Evolutionary conservation across 2,113 vertebrate genomes (phyloP).

Genomic region (Mormyrus lacerda): DNA sequence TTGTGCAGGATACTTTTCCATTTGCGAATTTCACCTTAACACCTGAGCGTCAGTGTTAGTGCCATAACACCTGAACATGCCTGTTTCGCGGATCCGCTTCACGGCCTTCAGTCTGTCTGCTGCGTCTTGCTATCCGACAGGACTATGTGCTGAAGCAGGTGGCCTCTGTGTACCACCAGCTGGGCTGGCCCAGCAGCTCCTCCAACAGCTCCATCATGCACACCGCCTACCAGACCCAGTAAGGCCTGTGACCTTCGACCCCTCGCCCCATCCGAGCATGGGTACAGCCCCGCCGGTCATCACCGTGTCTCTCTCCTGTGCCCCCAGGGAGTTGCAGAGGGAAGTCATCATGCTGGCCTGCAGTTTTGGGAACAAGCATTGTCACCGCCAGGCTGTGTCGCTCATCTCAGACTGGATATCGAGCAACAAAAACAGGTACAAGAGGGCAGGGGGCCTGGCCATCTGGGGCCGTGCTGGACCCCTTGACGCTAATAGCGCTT

Average conservation of each 20-base stretch:
- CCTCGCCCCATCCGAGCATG: background rate
- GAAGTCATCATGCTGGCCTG: constrained; percentile 95
- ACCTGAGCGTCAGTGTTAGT: background rate
- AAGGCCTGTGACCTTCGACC: constrained; percentile 30
- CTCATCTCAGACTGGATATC: constrained; percentile 97
- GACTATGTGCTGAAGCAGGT: constrained; percentile 93
- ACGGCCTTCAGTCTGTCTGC: background rate
- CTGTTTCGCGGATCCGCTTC: background rate
- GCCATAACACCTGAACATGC: background rate
- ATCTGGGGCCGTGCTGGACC: background rate
- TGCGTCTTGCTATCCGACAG: constrained; percentile 47
- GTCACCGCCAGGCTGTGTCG: constrained; percentile 84
- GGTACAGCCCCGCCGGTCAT: too few species aligned
- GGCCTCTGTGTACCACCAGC: constrained; percentile 80
- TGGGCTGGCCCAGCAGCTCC: constrained; percentile 82
- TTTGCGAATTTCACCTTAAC: background rate
- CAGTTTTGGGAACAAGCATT: constrained; percentile 95
- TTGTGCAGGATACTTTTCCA: background rate
- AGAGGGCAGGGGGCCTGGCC: background rate
- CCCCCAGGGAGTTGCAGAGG: constrained; percentile 76
- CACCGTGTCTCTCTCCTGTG: too few species aligned
- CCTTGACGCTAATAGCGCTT: background rate
- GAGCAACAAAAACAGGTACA: constrained; percentile 90
- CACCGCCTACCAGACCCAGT: constrained; percentile 88
- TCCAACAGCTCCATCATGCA: constrained; percentile 76